Base-by-base conservation (phyloP, 2,797 vertebrate genomes). In the Semaprochilodus insignis region DNA sequence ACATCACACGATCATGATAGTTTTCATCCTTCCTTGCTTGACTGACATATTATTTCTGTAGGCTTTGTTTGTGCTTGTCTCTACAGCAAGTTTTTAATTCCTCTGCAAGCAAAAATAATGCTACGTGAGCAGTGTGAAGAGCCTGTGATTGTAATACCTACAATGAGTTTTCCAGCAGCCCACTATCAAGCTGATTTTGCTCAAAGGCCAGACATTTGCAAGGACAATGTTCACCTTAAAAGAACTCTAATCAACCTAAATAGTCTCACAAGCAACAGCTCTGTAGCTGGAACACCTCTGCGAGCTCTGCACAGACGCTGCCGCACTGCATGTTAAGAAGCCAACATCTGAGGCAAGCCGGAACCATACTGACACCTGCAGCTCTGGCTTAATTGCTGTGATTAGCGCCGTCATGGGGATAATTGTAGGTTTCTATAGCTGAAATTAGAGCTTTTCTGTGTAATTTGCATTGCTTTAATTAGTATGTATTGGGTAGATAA, bases 311-410 rank as follows among this genome's bases (percentile, higher is more conserved):
- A 54, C 16, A 75, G 44, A 54, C 66, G 21, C 70, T 31, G 70
- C 71, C 17, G 25, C 25, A 54, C 67, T 34, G 82, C 82, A 74
- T 80, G 62, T 21, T 76, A 80, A 85, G 70, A 74, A 84, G 77
- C n/a, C 65, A 23, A 67, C 74, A 77, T 69, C 80, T 80, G 72
- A 77, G 44, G 40, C 52, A 79, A 79, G 52, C 52, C 44, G 57
- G 81, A 83, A 48, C 83, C 81, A 77, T 70, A 80, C 87, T 85
- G 85, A 86, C 82, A 81, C 77, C 78, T 85, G 79, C 85, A 87
- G 85, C 83, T 81, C 73, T 21, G 77, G 63, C 79, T 85, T 89
- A 89, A 90, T 87, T 88, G 78, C 70, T 57, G 73, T 83, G 80
- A 86, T 89, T 88, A 89, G 78, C 78, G 81, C 76, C 79, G 81